Conservation (phyloP, 2,113 vertebrate genomes). For the Catharus minimus region DNA sequence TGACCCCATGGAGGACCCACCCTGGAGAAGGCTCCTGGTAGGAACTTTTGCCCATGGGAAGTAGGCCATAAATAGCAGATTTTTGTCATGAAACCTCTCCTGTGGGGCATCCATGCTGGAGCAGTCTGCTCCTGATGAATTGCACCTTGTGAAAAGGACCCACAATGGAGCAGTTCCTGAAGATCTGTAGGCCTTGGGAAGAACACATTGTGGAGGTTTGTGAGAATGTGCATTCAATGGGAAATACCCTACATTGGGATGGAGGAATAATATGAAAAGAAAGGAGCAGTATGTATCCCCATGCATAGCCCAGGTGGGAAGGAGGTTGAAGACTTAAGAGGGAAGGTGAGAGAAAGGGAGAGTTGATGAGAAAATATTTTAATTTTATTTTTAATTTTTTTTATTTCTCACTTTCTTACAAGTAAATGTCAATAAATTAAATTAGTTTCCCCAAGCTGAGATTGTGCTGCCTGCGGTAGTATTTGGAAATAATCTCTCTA, state of each 20-base stretch:
- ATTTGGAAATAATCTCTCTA: background rate
- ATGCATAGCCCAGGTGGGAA: background rate
- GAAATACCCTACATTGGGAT: background rate
- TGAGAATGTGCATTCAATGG: background rate
- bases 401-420: background rate
- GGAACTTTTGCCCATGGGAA: background rate
- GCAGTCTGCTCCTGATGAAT: background rate
- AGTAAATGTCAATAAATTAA: background rate
- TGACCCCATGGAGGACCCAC: background rate
- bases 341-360: background rate
- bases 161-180: background rate
- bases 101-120: accelerated
- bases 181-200: background rate
- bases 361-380: background rate
- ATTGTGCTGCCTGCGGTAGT: background rate
- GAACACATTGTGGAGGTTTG: background rate
- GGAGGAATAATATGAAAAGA: background rate
- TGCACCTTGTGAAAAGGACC: background rate
- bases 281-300: background rate
- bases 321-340: background rate
- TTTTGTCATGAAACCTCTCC: background rate
- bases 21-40: background rate
- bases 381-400: background rate
- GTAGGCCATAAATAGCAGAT: background rate
- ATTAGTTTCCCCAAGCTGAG: background rate